Evolutionary conservation across 2,888 invertebrate genomes (phyloP), one percentile per base, ranked within the genome.

Genomic region (Drosophila meridionalis): DNA sequence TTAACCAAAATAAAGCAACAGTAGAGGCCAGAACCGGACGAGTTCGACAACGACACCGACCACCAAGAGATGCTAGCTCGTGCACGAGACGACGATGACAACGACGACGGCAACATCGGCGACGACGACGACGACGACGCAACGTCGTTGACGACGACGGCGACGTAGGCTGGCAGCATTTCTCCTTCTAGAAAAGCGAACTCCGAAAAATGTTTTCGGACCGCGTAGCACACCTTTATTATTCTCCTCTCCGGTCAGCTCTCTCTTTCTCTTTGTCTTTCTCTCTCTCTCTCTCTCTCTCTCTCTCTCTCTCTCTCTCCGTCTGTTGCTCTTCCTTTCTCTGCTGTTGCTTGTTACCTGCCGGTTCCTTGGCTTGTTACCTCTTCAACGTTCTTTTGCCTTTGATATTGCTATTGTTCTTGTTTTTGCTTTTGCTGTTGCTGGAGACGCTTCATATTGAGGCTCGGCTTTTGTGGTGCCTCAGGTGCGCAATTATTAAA

Each of bases 1-100:
- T 76, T 90, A 88, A 86, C 90, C 87, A 87, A 87, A 87, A 87
- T 88, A 87, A 90, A 87, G 87, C 87, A 87, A 87, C 87, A 87
- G 87, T 88, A 82, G 76, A 72, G 60, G 47, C 74, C 63, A 83
- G 79, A 84, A 87, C 89, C 89, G 73, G 86, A 83, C 88, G 75
- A 87, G 75, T 69, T 74, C 86, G 80, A 86, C 68, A 76, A 40
- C 73, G 69, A 81, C 52, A 77, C 52, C 69, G 68, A 79, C 47
- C 56, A 64, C 63, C 74, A 58, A 73, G 61, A 74, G 61, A 81
- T 79, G 80, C 79, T 75, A 58, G 53, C 67, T 78, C 82, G 78
- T 78, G 75, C 50, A 66, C 55, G 76, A 70, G 69, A 76, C 84
- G 66, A 68, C 59, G 45, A 72, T 65, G 53, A 11, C 14, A 60